Evolutionary conservation across 2,113 vertebrate species (phyloP).

Genomic region (Origma solitaria): DNA sequence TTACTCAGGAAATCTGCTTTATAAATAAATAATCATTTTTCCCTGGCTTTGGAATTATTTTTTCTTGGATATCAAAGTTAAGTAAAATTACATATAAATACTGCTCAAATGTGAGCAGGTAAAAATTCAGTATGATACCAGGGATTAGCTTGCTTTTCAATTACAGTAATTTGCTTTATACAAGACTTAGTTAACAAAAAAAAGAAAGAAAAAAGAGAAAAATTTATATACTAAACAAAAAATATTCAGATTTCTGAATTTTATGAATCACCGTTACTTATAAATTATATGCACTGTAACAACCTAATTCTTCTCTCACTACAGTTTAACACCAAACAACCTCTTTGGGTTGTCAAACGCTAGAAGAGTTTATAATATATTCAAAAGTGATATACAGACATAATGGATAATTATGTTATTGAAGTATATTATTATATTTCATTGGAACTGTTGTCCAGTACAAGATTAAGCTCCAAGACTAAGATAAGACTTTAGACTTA

Average conservation of each 20-base stretch:
- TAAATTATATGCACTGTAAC: background rate
- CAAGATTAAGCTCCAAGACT: background rate
- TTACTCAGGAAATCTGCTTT: background rate
- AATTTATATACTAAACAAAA: background rate
- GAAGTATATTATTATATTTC: background rate
- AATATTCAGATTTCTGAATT: background rate
- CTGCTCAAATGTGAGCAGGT: background rate
- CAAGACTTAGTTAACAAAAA: background rate
- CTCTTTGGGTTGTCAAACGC: background rate
- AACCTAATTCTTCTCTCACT: background rate
- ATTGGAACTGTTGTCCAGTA: background rate
- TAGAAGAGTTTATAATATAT: background rate
- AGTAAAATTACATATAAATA: background rate
- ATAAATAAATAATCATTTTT: background rate
- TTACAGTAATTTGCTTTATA: background rate
- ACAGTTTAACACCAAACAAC: background rate
- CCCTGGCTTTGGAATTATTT: background rate
- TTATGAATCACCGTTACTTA: background rate
- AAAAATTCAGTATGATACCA: background rate
- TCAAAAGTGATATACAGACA: background rate
- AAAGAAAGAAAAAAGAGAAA: background rate
- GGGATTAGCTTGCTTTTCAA: background rate
- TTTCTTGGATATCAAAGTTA: background rate
- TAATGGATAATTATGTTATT: background rate
- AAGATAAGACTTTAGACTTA: background rate